Base-by-base conservation (phyloP, 2,797 vertebrate genomes). In the Sebastes steindachneri region DNA sequence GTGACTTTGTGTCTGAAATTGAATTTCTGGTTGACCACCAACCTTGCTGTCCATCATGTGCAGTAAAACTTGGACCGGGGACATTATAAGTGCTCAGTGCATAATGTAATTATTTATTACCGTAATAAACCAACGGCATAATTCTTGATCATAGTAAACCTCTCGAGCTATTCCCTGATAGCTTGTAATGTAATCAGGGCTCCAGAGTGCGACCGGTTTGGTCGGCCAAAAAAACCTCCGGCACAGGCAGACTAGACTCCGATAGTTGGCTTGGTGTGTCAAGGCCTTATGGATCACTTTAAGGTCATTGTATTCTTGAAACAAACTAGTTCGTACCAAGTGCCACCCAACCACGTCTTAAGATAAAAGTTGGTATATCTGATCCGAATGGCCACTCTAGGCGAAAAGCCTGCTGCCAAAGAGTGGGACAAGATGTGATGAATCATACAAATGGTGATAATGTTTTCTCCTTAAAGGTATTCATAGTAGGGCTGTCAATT, bases 1-100 rank as follows among this genome's bases (percentile, higher is more conserved):
- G 66, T 73, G 62, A 68, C 55, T 83, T 55, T 35, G 26, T 68
- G 57, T 81, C 67, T 85, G 59, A 81, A 79, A 73, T 51, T 57
- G 41, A 41, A 71, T 82, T 58, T 76, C 64, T 58, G 33, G 29
- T 85, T 79, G 69, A 83, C 54, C 82, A 80, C 73, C 71, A 74
- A 51, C 51, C 9, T 62, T 12, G 25, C 75, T 79, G 37, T 70
- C 85, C 26, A 58, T 85, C 72, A 72, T 25, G 51, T 53, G 33
- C 33, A 77, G 35, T 51, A 28, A 75, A 80, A 68, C 23, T 14
- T 37, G 35, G 60, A 35, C 33, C 21, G 1, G 7, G 9, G 17
- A 23, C n/a, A 41, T 68, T 48, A 19, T 15, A 65, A 67, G n/a
- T 25, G 4, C 17, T 60, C 5, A 12, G 5, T 10, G 29, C 25